phyloP scores from a whole-genome alignment of 2,113 vertebrate genomes.

The Desmodus rotundus region DNA sequence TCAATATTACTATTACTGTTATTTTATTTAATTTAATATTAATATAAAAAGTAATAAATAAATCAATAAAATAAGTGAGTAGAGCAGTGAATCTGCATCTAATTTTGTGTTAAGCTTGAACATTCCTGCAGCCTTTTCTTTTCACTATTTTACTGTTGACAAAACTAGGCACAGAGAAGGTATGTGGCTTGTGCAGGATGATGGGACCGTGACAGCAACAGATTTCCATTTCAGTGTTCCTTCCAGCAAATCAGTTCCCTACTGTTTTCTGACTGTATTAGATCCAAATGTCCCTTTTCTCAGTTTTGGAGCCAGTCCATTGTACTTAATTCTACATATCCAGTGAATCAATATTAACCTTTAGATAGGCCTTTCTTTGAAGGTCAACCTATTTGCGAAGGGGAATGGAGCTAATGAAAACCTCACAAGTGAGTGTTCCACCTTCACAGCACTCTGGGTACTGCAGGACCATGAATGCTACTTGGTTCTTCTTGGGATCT shows the following conservation, averaged over 20 bases:
- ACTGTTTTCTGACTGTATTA: not conserved
- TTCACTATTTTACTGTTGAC: not conserved
- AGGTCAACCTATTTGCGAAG: not conserved
- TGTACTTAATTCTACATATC: not conserved
- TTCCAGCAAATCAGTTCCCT: not conserved
- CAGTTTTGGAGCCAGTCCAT: not conserved
- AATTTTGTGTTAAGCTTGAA: no score
- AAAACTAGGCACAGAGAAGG: not conserved
- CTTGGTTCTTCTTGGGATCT: not conserved
- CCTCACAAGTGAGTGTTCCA: not conserved
- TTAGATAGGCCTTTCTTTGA: not conserved
- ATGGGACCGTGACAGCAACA: not conserved
- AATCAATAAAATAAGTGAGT: no score
- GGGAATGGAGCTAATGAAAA: not conserved
- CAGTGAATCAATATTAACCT: not conserved
- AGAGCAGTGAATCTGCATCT: no score
- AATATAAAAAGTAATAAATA: no score
- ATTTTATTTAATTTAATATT: not conserved
- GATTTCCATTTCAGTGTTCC: not conserved
- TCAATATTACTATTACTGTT: not conserved
- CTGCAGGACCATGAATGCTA: not conserved
- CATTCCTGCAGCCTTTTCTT: not conserved
- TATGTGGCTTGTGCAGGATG: not conserved
- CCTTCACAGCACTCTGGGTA: not conserved
- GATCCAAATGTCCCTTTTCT: not conserved